These are phyloP conservation scores for Aphidius gifuensis DNA, from an alignment of 1,140 invertebrate genomes.

Conservation along the genomic window DNA sequence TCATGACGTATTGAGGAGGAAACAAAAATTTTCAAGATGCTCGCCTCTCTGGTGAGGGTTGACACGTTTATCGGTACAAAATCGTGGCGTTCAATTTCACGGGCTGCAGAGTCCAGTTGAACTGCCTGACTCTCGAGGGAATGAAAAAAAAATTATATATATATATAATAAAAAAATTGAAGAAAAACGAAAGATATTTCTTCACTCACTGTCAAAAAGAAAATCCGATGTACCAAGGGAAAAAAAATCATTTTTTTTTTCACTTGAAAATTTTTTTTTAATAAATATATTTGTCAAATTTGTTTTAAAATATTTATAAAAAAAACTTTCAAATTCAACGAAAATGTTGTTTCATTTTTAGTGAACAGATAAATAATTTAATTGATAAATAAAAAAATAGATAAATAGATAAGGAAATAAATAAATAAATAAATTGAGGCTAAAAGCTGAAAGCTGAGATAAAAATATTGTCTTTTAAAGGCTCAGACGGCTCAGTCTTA, in stretches of 20 bases:
- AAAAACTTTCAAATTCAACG: no score
- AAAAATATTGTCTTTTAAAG: slow-evolving; percentile 18
- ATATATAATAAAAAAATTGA: background rate
- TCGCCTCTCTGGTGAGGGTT: slow-evolving; percentile 14
- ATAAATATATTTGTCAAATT: no score
- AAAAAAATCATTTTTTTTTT: no score
- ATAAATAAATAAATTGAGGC: background rate
- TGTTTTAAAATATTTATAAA: no score
- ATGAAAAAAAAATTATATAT: slow-evolving; percentile 1
- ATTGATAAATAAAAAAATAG: no score
- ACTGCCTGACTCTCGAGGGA: slow-evolving; percentile 29
- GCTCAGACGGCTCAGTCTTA: slow-evolving; percentile 16
- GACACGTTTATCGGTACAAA: slow-evolving; percentile 36
- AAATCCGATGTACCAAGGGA: no score
- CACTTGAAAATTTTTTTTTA: no score
- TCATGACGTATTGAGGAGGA: background rate
- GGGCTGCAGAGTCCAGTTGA: slow-evolving; percentile 30
- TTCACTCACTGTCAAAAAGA: background rate
- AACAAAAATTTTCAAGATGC: slow-evolving; percentile 11
- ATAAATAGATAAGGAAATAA: no score
- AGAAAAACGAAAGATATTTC: slow-evolving; percentile 13
- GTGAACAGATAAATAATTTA: no score
- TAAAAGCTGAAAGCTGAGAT: slow-evolving; percentile 11
- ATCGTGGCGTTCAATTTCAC: slow-evolving; percentile 42
- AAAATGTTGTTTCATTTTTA: no score